Evolutionary conservation across 2,797 vertebrate species (phyloP).

Genomic region (Anas flavirostris): DNA sequence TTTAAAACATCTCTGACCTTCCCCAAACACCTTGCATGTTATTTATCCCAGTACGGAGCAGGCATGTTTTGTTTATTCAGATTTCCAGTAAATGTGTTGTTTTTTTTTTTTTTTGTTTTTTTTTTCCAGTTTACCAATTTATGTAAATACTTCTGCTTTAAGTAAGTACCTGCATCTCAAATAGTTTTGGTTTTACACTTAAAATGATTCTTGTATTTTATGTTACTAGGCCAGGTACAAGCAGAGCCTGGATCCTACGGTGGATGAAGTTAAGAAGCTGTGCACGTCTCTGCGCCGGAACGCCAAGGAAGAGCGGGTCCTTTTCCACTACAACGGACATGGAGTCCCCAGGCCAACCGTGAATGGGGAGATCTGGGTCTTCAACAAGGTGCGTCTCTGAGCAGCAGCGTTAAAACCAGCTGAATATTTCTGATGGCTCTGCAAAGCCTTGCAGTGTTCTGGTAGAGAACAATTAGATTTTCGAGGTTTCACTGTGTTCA

Average conservation of each 20-base stretch:
- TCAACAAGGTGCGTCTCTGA: slow-evolving; percentile 89
- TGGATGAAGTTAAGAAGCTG: slow-evolving; percentile 98
- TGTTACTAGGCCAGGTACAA: slow-evolving; percentile 91
- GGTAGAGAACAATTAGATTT: neutral
- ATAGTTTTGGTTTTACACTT: neutral
- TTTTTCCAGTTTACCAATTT: neutral
- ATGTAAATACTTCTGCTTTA: fast-evolving
- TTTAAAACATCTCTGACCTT: neutral
- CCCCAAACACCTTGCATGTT: neutral
- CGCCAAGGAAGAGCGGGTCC: slow-evolving; percentile 96
- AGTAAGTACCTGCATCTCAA: neutral
- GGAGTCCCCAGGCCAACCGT: slow-evolving; percentile 96
- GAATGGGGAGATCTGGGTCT: slow-evolving; percentile 99
- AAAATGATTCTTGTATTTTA: neutral
- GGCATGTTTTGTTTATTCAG: neutral
- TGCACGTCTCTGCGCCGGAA: slow-evolving; percentile 95
- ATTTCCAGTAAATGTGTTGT: fast-evolving
- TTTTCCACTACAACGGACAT: slow-evolving; percentile 98
- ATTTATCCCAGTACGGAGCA: neutral
- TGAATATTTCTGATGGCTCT: fast-evolving
- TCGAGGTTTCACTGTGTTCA: neutral
- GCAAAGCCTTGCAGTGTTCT: neutral
- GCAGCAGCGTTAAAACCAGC: neutral
- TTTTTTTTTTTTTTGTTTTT: neutral
- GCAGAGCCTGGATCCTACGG: slow-evolving; percentile 96